Evolutionary conservation across 2,888 invertebrate species (phyloP), one percentile per base, ranked within the genome.

Genomic region (Dascillus cervinus): DNA sequence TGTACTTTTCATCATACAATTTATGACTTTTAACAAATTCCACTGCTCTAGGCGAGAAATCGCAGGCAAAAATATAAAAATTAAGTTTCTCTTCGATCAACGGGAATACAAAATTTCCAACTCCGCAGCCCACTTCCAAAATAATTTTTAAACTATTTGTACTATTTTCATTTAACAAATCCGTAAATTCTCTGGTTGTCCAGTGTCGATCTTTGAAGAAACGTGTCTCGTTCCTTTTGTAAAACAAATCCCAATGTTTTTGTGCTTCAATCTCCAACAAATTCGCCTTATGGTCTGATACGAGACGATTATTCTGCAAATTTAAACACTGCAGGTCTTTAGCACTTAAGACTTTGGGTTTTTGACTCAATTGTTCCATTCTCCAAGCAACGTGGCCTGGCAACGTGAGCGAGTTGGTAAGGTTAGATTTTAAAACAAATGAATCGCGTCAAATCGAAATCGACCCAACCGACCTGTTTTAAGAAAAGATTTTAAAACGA

Each of bases 181-280:
- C 90, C 48, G 79, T 69, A 67, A 98, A 95, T 69, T 98, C 98
- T 55, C 91, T 72, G 38, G 83, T 86, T 1, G 94, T 96, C 98
- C 98, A 97, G 58, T 92, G 91, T 9, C 96, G 75, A 64, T 96
- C 92, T 64, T 88, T 88, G 57, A 95, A 97, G 63, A 97, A 96
- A 49, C 86, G 77, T 0, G 82, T 87, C 50, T 88, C 86, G 57
- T 97, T 96, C 37, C 95, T 70, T 64, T 95, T 95, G 62, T 96
- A 97, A 64, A 97, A 97, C 29, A 92, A 68, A 63, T 96, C 96
- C 96, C 96, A 97, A 56, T 94, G 79, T 39, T 85, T 84, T 53
- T 81, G 80, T 0, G 92, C 87, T 50, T 95, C 81, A 24, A 65
- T 66, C 59, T 95, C 94, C 2, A 94, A 60, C 58, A 82, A 78